Base-by-base conservation (phyloP, 2,113 vertebrate species). In the Amia ocellicauda region DNA sequence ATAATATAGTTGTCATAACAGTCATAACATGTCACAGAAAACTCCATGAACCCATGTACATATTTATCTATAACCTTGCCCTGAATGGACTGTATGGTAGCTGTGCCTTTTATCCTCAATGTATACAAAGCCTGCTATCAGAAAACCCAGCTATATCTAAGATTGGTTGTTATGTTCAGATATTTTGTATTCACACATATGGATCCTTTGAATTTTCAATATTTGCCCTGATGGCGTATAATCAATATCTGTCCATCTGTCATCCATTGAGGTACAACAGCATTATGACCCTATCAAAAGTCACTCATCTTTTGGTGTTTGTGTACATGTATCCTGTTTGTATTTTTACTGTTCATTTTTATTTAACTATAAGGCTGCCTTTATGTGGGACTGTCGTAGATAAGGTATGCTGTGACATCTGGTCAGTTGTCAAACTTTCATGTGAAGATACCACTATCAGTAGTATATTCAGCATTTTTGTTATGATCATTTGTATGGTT, bases 31-130 rank as follows among this genome's bases (percentile, higher is more conserved):
- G 29, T 3, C n/a, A 59, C 7, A 59, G 57, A 31, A 59, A 20
- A n/a, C 70, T 81, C 1, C 71, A 58, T 36, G 72, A 57, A 0
- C 66, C 74, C 10, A 75, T 60, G 71, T 74, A 63, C 41, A 75
- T 59, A 36, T 40, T 59, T 59, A n/a, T 59, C 22, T 59, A 17
- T 43, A 59, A 26, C 41, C 17, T 78, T 26, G 67, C 75, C 2
- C 24, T 59, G 17, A 59, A 59, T 59, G 57, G 41, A 7, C 57
- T 59, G 24, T 40, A 40, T 43, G 57, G 57, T 22, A 59, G 29
- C 29, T 19, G 7, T n/a, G 57, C 57, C 74, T 52, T 80, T 81
- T 58, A 69, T 75, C 2, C 74, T 58, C 22, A 70, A 69, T 16
- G 9, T 8, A n/a, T 73, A 57, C 1, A 28, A 22, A 69, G 47